These are phyloP conservation scores for Odontesthes bonariensis DNA, from an alignment of 2,113 vertebrate genomes.

Conservation along the genomic window DNA sequence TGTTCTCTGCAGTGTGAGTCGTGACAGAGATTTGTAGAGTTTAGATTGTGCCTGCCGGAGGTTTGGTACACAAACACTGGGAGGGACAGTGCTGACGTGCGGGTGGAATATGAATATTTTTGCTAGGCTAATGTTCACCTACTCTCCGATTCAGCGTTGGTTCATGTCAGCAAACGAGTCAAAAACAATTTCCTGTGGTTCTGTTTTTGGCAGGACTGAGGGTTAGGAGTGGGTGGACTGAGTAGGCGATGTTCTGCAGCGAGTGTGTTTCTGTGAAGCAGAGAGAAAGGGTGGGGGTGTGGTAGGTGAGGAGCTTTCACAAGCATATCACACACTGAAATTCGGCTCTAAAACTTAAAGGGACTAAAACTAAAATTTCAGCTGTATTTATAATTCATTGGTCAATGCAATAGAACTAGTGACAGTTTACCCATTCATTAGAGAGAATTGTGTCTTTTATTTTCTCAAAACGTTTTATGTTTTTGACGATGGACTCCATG, in stretches of 20 bases:
- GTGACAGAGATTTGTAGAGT: constrained; percentile 54
- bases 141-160: neutral
- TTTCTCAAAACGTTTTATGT: no score
- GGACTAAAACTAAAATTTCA: neutral
- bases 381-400: no score
- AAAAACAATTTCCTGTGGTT: neutral
- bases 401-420: no score
- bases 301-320: constrained; percentile 36
- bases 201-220: constrained; percentile 15
- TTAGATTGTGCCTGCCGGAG: constrained; percentile 4
- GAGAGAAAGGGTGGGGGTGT: constrained; percentile 20
- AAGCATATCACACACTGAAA: neutral
- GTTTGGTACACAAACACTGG: constrained; percentile 13
- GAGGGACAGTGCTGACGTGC: neutral
- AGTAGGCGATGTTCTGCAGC: constrained; percentile 45
- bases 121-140: neutral
- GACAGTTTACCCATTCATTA: no score
- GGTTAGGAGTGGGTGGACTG: constrained; percentile 40
- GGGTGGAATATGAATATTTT: neutral
- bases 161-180: constrained; percentile 15
- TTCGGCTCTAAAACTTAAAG: constrained; percentile 5
- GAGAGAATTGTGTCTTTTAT: no score
- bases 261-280: constrained; percentile 11
- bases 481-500: no score
- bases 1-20: constrained; percentile 63